phyloP scores from a whole-genome alignment of 2,888 invertebrate species.

The Euzophera pinguis region DNA sequence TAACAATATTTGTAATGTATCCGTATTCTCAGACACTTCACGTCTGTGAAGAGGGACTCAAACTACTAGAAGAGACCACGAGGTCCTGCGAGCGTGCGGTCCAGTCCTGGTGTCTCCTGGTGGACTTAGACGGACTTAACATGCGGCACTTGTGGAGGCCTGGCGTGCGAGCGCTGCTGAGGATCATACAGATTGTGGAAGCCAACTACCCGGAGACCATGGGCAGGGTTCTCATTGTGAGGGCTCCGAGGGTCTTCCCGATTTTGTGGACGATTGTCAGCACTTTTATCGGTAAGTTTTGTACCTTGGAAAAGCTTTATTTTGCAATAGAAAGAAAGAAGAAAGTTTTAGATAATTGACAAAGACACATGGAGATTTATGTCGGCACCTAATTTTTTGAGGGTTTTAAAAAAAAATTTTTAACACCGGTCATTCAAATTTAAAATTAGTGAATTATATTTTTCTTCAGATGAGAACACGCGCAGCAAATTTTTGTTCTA shows the following conservation, averaged over 20 bases:
- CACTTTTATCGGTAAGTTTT: constrained; percentile 89
- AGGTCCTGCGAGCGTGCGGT: constrained; percentile 89
- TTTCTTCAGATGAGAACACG: constrained; percentile 89
- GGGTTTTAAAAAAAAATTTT: too few species aligned
- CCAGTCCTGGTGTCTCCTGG: constrained; percentile 92
- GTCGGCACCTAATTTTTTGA: too few species aligned
- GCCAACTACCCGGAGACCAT: constrained; percentile 97
- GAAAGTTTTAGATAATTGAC: too few species aligned
- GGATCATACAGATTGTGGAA: constrained; percentile 87
- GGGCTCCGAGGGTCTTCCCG: constrained; percentile 96
- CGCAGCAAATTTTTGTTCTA: constrained; percentile 95
- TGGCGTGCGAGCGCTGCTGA: constrained; percentile 87
- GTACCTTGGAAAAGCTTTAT: too few species aligned
- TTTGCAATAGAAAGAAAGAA: too few species aligned
- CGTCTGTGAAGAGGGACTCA: constrained; percentile 94
- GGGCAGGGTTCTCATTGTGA: constrained; percentile 92
- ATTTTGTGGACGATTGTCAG: constrained; percentile 97
- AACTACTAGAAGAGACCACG: constrained; percentile 92
- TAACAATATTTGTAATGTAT: too few species aligned
- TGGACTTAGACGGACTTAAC: constrained; percentile 95
- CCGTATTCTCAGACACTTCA: constrained; percentile 82
- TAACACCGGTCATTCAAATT: too few species aligned
- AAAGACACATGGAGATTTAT: too few species aligned
- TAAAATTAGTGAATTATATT: background rate
- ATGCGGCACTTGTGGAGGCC: constrained; percentile 98